These are phyloP conservation scores for Origma solitaria DNA, from an alignment of 2,113 vertebrate genomes.

Conservation along the genomic window DNA sequence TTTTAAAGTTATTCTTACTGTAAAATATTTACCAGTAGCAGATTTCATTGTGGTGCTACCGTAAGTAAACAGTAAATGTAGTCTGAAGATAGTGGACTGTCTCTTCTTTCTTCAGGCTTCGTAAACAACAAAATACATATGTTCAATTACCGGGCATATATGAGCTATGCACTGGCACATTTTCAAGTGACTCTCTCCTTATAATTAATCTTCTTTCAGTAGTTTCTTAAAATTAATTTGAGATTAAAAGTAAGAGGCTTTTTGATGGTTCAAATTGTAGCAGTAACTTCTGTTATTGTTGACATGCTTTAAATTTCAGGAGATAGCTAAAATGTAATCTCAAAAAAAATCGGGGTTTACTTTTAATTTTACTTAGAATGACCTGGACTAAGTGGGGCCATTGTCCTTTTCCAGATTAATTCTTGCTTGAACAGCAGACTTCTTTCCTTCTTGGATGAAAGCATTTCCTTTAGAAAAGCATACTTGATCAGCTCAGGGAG, in stretches of 20 bases:
- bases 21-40: neutral
- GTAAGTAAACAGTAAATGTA: neutral
- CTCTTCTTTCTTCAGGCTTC: neutral
- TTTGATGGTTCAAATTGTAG: neutral
- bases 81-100: neutral
- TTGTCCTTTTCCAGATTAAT: neutral
- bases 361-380: neutral
- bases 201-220: neutral
- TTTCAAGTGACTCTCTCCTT: neutral
- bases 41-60: neutral
- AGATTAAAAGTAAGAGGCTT: neutral
- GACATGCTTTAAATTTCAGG: neutral
- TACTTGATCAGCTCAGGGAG: neutral
- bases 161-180: neutral
- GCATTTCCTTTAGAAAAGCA: neutral
- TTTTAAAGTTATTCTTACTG: neutral
- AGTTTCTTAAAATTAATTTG: neutral
- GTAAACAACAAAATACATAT: neutral
- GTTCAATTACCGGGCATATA: neutral
- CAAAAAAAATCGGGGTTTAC: fast-evolving
- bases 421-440: neutral
- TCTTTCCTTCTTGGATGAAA: neutral
- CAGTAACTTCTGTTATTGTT: neutral
- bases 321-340: neutral
- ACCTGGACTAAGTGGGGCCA: neutral